Evolutionary conservation across 2,797 vertebrate genomes (phyloP).

Genomic region (Sarcophilus harrisii): DNA sequence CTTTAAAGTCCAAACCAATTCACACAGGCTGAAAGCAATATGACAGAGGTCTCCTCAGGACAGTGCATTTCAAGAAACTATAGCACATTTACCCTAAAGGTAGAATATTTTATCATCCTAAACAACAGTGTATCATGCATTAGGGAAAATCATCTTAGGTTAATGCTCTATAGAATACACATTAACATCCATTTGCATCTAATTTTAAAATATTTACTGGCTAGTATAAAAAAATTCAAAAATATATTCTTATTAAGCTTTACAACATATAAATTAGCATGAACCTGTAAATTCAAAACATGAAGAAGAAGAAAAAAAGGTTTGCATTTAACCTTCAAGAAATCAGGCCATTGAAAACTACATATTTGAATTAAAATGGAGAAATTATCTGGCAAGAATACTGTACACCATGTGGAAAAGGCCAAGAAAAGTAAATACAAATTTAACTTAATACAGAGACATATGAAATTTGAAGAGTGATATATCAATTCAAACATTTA

Average conservation of each 20-base stretch:
- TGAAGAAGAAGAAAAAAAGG: not conserved
- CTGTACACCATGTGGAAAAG: no score
- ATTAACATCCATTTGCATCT: slow-evolving; percentile 35
- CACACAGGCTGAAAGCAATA: not conserved
- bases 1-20: not conserved
- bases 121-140: not conserved
- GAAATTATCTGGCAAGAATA: not conserved
- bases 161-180: not conserved
- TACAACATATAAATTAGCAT: slow-evolving; percentile 33
- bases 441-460: no score
- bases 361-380: slow-evolving; percentile 31
- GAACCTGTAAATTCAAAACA: not conserved
- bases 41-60: not conserved
- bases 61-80: not conserved
- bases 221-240: slow-evolving; percentile 11
- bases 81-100: not conserved
- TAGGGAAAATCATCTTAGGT: slow-evolving; percentile 22
- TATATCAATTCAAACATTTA: no score
- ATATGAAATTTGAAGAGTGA: no score
- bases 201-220: slow-evolving; percentile 41
- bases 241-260: slow-evolving; percentile 14
- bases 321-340: slow-evolving; percentile 15
- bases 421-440: no score
- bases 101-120: not conserved
- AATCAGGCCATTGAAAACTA: slow-evolving; percentile 11